Percentiles rank a stretch among this genome's conserved stretches.
These are phyloP conservation scores for Typhlichthys subterraneus DNA, from an alignment of 2,797 vertebrate species.

Conservation along the genomic window DNA sequence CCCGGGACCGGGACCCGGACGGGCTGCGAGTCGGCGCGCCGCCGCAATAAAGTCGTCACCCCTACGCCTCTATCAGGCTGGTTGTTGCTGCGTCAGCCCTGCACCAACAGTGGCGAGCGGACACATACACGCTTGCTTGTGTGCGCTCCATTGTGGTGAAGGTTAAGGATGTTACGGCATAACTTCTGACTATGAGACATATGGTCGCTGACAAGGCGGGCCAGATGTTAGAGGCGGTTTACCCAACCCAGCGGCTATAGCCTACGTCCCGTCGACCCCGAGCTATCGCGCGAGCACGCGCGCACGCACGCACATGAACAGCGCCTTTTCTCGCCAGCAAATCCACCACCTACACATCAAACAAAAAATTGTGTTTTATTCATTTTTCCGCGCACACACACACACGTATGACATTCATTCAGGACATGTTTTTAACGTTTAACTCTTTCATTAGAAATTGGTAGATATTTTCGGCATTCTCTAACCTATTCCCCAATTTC, in stretches of 20 bases:
- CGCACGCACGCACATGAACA: not conserved
- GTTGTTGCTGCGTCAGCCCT: slow-evolving; percentile 73
- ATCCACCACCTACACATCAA: too few species aligned
- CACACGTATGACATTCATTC: too few species aligned
- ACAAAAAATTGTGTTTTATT: too few species aligned
- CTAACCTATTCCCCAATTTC: too few species aligned
- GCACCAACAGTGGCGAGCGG: slow-evolving; percentile 50
- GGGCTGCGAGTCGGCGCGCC: slow-evolving; percentile 34
- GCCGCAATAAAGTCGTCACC: slow-evolving; percentile 72
- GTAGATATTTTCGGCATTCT: too few species aligned
- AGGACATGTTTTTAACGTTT: too few species aligned
- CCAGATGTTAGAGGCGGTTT: slow-evolving; percentile 69
- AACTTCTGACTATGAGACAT: slow-evolving; percentile 47
- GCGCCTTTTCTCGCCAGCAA: too few species aligned
- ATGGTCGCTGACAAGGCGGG: slow-evolving; percentile 52
- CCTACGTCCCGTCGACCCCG: not conserved
- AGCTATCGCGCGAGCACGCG: not conserved
- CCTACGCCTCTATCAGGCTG: slow-evolving; percentile 53
- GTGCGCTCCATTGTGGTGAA: slow-evolving; percentile 4
- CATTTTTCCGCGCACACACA: not conserved
- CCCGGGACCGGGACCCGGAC: slow-evolving; percentile 18
- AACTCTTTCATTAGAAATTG: too few species aligned
- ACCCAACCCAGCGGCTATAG: slow-evolving; percentile 17
- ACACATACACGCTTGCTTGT: not conserved
- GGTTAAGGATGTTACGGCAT: slow-evolving; percentile 34